These are phyloP conservation scores for Megaceryle torquata DNA, from an alignment of 2,113 vertebrate genomes.

Conservation along the genomic window DNA sequence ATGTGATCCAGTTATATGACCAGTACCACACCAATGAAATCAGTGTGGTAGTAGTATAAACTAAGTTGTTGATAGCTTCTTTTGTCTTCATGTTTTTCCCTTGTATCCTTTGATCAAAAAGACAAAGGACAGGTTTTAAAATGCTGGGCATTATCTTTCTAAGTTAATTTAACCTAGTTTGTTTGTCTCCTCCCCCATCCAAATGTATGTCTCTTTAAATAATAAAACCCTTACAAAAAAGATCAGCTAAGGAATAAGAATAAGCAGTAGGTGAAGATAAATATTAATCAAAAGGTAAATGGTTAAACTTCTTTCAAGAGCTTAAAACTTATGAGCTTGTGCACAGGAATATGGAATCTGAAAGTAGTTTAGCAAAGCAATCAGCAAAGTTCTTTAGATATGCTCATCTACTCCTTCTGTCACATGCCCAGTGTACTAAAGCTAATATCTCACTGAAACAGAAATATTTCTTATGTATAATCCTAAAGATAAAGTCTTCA, in stretches of 20 bases:
- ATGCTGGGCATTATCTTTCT: background rate
- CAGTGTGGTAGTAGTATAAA: background rate
- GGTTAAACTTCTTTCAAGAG: background rate
- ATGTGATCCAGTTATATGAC: conserved; percentile 16
- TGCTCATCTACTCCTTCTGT: background rate
- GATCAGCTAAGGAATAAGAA: background rate
- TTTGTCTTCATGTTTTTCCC: background rate
- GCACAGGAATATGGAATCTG: background rate
- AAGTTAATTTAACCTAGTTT: background rate
- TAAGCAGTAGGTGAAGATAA: background rate
- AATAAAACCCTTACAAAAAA: background rate
- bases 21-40: background rate
- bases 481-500: background rate
- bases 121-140: background rate
- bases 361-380: background rate
- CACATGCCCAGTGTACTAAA: background rate
- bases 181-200: background rate
- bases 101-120: background rate
- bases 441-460: background rate
- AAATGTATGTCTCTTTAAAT: background rate
- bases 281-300: background rate
- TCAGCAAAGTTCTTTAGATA: background rate
- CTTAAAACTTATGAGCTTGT: background rate
- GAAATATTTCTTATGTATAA: background rate
- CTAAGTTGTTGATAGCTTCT: background rate